phyloP scores from a whole-genome alignment of 2,888 invertebrate genomes.

The Amiota communis region DNA sequence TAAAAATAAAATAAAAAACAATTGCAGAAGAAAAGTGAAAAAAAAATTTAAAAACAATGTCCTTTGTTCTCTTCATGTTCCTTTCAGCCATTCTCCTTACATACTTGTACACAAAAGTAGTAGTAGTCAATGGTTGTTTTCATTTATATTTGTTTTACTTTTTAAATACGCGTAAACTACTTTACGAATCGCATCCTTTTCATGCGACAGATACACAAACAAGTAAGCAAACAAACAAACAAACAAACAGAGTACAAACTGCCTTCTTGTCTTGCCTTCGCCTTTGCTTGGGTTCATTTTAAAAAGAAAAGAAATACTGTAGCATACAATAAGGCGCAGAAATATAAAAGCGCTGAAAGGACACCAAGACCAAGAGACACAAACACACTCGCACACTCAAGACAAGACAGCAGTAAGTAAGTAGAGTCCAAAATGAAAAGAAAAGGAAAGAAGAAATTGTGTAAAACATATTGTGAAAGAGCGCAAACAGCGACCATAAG shows the following conservation, averaged over 20 bases:
- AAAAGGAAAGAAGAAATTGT: conserved; percentile 11
- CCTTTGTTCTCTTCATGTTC: no score
- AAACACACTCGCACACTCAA: neutral
- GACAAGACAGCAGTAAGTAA: neutral
- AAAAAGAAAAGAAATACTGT: conserved; percentile 10
- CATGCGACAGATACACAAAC: conserved; percentile 26
- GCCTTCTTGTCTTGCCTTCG: neutral
- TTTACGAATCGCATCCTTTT: conserved; percentile 51
- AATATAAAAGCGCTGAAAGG: neutral
- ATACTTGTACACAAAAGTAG: no score
- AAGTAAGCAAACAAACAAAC: neutral
- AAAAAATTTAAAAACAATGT: neutral
- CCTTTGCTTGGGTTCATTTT: neutral
- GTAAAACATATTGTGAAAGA: conserved; percentile 59
- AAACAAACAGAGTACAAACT: neutral
- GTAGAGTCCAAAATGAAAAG: neutral
- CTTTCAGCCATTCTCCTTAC: no score
- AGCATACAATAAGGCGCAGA: conserved; percentile 36
- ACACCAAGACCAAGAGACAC: neutral
- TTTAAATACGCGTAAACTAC: conserved; percentile 64
- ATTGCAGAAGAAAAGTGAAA: conserved; percentile 11
- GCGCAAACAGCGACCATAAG: conserved; percentile 62
- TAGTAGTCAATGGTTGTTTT: conserved; percentile 29
- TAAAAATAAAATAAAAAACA: conserved; percentile 14
- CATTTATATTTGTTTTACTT: conserved; percentile 34